Base-by-base conservation (phyloP, 2,888 invertebrate genomes). In the Nymphalis c-album region DNA sequence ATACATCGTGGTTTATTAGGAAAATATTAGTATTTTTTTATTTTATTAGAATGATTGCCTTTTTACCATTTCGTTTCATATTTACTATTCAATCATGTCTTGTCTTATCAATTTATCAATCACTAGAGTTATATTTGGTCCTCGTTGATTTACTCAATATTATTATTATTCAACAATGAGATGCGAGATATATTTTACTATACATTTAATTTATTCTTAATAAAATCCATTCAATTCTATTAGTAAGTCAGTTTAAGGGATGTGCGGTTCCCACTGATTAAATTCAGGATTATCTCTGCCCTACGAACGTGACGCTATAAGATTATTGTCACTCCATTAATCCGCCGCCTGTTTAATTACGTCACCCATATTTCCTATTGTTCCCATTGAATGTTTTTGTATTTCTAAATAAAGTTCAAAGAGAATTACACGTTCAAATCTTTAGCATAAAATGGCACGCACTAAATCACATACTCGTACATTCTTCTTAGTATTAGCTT, bases 301-400 rank as follows among this genome's bases (percentile, higher is more conserved):
- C 84, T 79, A 77, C 78, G 80, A 81, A 78, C 79, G 80, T 77
- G 81, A 82, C 78, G 82, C 85, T 80, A 79, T 85, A 85, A 90
- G 87, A 90, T 90, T 90, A 90, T 90, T 90, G 90, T 90, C 91
- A 90, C 88, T 82, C 87, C 88, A 90, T 89, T 90, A 88, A 90
- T 88, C 87, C 85, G 69, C 76, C 75, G 80, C 80, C 81, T 82
- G 83, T 86, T 87, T 88, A 89, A 89, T 90, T 88, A 90, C 82
- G 88, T 86, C 80, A 79, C 74, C 73, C 40, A 59, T 26, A 59
- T 16, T 64, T 22, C 26, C 40, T 26, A 35, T 55, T 55, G 55
- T 55, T 31, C 16, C 31, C 55, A 55, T 55, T 55, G 55, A 16
- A 31, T 60, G 60, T 60, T 47, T 59, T 60, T 60, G 18, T 51